Evolutionary conservation across 1,140 invertebrate species (phyloP).

Genomic region (Camponotus vicinus): DNA sequence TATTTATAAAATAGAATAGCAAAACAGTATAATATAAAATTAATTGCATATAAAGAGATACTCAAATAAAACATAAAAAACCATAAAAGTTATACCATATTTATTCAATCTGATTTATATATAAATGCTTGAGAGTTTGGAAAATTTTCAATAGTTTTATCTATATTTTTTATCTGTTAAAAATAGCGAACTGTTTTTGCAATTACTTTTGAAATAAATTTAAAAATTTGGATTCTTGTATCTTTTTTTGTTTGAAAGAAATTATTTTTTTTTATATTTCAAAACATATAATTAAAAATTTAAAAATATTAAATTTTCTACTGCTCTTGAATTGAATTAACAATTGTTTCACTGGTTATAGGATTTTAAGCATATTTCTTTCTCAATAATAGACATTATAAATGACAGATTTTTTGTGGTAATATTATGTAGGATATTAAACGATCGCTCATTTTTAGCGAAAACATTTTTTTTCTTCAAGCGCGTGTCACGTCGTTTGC

Average conservation of each 20-base stretch:
- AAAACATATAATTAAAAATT: background rate
- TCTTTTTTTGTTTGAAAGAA: background rate
- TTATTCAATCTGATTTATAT: background rate
- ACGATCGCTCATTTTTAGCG: slow-evolving; percentile 29
- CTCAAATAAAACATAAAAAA: background rate
- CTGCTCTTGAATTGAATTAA: background rate
- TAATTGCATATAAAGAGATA: background rate
- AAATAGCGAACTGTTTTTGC: background rate
- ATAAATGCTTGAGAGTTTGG: background rate
- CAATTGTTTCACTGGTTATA: background rate
- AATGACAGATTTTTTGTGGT: slow-evolving; percentile 1
- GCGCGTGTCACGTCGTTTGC: slow-evolving; percentile 33
- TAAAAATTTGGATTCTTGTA: background rate
- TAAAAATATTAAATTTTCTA: background rate
- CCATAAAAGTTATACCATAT: background rate
- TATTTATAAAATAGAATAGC: background rate
- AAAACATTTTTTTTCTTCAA: slow-evolving; percentile 28
- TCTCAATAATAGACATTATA: slow-evolving; percentile 17
- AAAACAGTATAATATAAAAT: background rate
- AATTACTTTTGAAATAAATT: background rate
- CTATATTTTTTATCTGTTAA: background rate
- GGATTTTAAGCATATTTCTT: background rate
- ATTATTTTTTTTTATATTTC: no score
- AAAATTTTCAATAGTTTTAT: background rate
- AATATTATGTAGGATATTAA: slow-evolving; percentile 38